A percentile compares a stretch with the other conserved stretches of the same genome.
Conservation (phyloP, 2,888 invertebrate genomes). For the Eumerus sabulonum region DNA sequence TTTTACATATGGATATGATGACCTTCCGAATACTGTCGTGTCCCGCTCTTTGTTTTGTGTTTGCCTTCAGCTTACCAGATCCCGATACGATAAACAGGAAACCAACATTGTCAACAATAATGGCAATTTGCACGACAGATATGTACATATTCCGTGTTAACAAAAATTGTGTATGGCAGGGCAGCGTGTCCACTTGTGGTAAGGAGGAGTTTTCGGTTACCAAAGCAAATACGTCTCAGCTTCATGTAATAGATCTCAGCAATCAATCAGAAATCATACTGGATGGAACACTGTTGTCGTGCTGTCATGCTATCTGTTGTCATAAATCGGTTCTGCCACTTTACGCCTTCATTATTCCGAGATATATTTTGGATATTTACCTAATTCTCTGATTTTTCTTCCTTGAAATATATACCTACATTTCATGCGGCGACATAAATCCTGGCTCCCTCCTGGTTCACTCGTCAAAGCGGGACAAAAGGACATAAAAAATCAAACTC, state of each 20-base stretch:
- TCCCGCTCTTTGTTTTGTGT: too few relatives aligned
- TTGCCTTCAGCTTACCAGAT: too few relatives aligned
- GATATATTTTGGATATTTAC: slow-evolving; percentile 41
- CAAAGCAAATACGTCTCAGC: slow-evolving; percentile 37
- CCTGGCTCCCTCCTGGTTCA: too few relatives aligned
- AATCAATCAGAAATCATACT: slow-evolving; percentile 52
- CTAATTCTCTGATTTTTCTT: slow-evolving; percentile 20
- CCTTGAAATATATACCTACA: too few relatives aligned
- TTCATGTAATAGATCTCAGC: slow-evolving; percentile 34
- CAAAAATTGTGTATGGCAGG: slow-evolving; percentile 25
- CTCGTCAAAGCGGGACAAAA: slow-evolving; percentile 27
- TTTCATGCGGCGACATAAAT: too few relatives aligned
- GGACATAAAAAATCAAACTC: slow-evolving; percentile 52
- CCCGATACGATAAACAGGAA: slow-evolving; percentile 40
- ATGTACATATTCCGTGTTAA: slow-evolving; percentile 37
- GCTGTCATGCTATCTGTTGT: slow-evolving; percentile 14
- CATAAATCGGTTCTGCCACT: slow-evolving; percentile 50
- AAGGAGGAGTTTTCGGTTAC: too few relatives aligned
- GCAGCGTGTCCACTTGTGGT: too few relatives aligned
- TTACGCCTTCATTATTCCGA: slow-evolving; percentile 36
- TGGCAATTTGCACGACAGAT: slow-evolving; percentile 40
- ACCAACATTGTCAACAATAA: slow-evolving; percentile 53
- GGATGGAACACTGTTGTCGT: slow-evolving; percentile 4
- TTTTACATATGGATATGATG: too few relatives aligned
- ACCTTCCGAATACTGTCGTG: too few relatives aligned